These are phyloP conservation scores for Flabesymbios commensalis DNA, from an alignment of 2,888 invertebrate species.

Conservation along the genomic window DNA sequence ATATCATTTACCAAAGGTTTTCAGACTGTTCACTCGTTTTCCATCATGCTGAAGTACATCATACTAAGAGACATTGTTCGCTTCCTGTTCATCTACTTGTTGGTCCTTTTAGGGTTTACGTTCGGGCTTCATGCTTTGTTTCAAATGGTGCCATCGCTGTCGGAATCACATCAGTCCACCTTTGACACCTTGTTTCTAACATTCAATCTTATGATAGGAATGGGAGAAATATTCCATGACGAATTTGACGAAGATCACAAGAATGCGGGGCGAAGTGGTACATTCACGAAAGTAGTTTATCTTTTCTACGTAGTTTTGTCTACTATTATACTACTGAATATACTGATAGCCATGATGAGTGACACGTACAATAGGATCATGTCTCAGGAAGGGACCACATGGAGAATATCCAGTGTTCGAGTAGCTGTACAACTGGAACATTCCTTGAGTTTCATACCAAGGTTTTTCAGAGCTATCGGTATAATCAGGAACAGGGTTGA, in stretches of 20 bases:
- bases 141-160: conserved; percentile 39
- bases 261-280: conserved; percentile 33
- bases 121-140: conserved; percentile 54
- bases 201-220: conserved; percentile 58
- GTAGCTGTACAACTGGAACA: conserved; percentile 43
- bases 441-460: conserved; percentile 20
- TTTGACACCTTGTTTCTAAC: conserved; percentile 49
- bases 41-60: conserved; percentile 55
- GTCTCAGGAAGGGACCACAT: conserved; percentile 44
- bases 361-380: conserved; percentile 46
- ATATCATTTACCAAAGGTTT: conserved; percentile 56
- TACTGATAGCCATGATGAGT: conserved; percentile 44
- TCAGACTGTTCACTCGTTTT: conserved; percentile 53
- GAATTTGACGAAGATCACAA: conserved; percentile 38
- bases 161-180: conserved; percentile 36
- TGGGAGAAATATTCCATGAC: conserved; percentile 46
- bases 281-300: conserved; percentile 44
- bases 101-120: conserved; percentile 54
- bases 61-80: conserved; percentile 51
- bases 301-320: conserved; percentile 50
- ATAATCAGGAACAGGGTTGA: conserved; percentile 12
- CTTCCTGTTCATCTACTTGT: conserved; percentile 53
- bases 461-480: conserved; percentile 13
- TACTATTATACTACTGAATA: conserved; percentile 40
- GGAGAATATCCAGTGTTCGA: conserved; percentile 54